These are phyloP conservation scores for Helicoverpa assulta DNA, from an alignment of 2,888 invertebrate genomes.

Conservation along the genomic window DNA sequence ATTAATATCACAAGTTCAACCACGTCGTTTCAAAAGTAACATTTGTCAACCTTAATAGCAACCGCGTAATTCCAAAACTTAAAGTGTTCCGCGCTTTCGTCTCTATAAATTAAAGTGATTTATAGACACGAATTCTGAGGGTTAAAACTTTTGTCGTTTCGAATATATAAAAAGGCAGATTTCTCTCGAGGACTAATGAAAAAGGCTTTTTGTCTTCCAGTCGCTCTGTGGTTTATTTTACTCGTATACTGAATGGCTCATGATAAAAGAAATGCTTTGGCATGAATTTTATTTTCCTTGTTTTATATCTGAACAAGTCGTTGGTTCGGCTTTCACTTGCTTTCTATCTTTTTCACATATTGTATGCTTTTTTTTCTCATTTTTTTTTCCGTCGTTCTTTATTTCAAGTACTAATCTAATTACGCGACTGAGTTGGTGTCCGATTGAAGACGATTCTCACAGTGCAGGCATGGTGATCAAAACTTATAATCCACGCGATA, in stretches of 20 bases:
- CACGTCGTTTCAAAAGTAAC: conserved; percentile 68
- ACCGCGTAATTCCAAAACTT: conserved; percentile 72
- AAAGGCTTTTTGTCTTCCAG: conserved; percentile 74
- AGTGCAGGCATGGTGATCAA: too few relatives aligned
- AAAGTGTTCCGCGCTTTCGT: conserved; percentile 80
- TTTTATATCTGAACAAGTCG: conserved; percentile 56
- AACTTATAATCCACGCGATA: too few relatives aligned
- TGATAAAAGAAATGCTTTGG: conserved; percentile 68
- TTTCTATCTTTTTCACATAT: conserved; percentile 44
- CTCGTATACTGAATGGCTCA: conserved; percentile 62
- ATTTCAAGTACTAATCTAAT: too few relatives aligned
- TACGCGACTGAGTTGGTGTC: too few relatives aligned
- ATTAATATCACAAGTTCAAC: conserved; percentile 60
- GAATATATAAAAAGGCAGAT: conserved; percentile 75
- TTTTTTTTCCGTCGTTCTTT: neutral
- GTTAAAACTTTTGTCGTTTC: conserved; percentile 83
- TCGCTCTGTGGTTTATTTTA: conserved; percentile 67
- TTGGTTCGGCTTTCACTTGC: conserved; percentile 45
- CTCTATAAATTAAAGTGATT: conserved; percentile 88
- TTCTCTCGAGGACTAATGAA: conserved; percentile 79
- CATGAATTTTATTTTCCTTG: conserved; percentile 67
- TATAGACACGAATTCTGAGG: conserved; percentile 81
- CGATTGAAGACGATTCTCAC: too few relatives aligned
- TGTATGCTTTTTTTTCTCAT: conserved; percentile 30
- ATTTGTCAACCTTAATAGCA: conserved; percentile 81